phyloP scores from a whole-genome alignment of 1,140 invertebrate species.

The Chironomus striatipennis region DNA sequence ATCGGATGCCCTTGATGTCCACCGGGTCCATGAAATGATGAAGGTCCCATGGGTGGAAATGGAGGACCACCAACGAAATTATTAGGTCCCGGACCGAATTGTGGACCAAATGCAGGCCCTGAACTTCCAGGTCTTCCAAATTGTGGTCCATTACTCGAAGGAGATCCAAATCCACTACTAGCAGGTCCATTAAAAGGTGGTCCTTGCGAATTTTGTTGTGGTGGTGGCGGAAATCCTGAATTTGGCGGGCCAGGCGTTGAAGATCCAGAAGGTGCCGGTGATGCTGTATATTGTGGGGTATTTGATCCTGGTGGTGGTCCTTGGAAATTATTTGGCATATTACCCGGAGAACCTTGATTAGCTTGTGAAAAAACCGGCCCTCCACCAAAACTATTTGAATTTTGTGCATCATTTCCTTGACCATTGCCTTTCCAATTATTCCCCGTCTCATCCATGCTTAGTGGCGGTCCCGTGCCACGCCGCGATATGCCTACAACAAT shows the following conservation, averaged over 20 bases:
- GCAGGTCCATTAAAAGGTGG: constrained; percentile 55
- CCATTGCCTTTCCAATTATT: constrained; percentile 21
- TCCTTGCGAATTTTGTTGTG: constrained; percentile 47
- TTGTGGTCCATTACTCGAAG: constrained; percentile 48
- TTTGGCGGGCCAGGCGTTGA: constrained; percentile 60
- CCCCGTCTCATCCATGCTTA: background rate
- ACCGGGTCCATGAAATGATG: constrained; percentile 47
- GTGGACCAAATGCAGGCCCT: constrained; percentile 53
- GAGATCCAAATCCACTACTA: constrained; percentile 51
- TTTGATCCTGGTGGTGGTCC: constrained; percentile 59
- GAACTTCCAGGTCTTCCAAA: constrained; percentile 59
- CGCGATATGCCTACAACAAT: constrained; percentile 16
- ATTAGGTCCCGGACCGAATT: constrained; percentile 49
- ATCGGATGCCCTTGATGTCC: constrained; percentile 48
- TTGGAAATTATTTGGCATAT: constrained; percentile 54
- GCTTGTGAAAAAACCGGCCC: constrained; percentile 36
- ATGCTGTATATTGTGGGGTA: constrained; percentile 65
- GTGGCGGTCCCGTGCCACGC: constrained; percentile 17
- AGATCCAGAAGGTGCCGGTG: constrained; percentile 64
- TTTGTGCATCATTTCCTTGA: background rate
- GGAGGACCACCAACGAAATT: constrained; percentile 53
- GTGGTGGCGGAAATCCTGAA: constrained; percentile 54
- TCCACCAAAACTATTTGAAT: constrained; percentile 1
- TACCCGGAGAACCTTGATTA: constrained; percentile 50
- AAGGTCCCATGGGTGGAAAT: constrained; percentile 52